Conservation (phyloP, 1,140 invertebrate genomes). For the Schlechtendalia chinensis region DNA sequence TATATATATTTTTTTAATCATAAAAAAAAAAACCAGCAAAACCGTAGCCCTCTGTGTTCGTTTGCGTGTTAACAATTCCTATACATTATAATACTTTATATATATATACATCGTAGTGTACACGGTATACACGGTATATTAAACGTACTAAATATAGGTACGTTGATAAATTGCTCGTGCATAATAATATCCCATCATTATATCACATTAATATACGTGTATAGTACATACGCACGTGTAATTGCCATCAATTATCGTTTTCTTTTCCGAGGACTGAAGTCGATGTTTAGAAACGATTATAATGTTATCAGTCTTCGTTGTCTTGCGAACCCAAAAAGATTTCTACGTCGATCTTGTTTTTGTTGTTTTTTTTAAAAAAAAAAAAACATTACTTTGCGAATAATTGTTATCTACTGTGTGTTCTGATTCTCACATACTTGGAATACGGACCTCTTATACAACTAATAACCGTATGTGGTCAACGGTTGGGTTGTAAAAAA, state of each 20-base stretch:
- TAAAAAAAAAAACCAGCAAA: slow-evolving; percentile 15
- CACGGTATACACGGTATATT: slow-evolving; percentile 1
- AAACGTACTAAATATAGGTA: background rate
- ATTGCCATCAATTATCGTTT: slow-evolving; percentile 9
- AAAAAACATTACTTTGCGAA: background rate
- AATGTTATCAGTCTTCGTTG: background rate
- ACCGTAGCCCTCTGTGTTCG: slow-evolving; percentile 7
- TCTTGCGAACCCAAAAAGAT: background rate
- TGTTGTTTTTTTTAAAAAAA: background rate
- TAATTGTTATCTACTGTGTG: too few relatives aligned
- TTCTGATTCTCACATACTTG: background rate
- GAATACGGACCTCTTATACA: background rate
- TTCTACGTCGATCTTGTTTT: background rate
- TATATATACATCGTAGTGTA: background rate
- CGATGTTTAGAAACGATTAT: background rate
- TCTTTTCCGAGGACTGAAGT: background rate
- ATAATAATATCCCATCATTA: background rate
- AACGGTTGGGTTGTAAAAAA: background rate
- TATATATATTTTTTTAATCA: slow-evolving; percentile 7
- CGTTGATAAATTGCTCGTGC: slow-evolving; percentile 4
- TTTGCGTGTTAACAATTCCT: slow-evolving; percentile 29
- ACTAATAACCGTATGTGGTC: background rate
- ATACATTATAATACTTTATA: slow-evolving; percentile 17
- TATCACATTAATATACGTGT: too few relatives aligned
- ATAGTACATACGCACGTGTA: background rate